Base-by-base conservation (phyloP, 2,113 vertebrate species). In the Puma concolor region DNA sequence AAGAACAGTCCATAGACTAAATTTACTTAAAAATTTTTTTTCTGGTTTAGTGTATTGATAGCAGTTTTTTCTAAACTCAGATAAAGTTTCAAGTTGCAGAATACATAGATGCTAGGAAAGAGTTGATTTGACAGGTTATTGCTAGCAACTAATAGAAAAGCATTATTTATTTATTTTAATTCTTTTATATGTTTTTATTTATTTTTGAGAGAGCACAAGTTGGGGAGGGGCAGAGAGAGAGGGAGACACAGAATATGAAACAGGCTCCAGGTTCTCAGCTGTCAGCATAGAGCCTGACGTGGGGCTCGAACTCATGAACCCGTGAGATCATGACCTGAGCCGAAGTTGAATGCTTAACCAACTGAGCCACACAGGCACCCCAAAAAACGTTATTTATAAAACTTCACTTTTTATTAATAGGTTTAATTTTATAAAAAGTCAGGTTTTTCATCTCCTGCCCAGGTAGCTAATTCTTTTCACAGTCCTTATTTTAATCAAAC, bases 391-490 rank as follows among this genome's bases (percentile, higher is more conserved):
- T 80, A 38, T 38, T 94, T 74, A 10, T 72, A 95, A 93, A 82
- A 48, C 17, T 81, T 72, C 80, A 79, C 23, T 14, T 81, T 80
- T 89, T 79, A 80, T 83, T 63, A 76, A 60, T 80, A 94, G 52
- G 23, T 71, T 92, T 95, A 81, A 64, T 88, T 90, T 84, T 93
- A 74, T 92, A 66, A 88, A 92, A 91, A 88, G 12, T 92, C 21
- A 74, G 15, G 44, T 95, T 86, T 33, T 86, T 94, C 38, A 86
- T 13, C n/a, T 66, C 38, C 60, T 88, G 54, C 19, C 17, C 17
- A 50, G 27, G 50, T 95, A 81, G 25, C 91, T 89, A n/a, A 94
- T 82, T 88, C n/a, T 94, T 93, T 41, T 91, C 63, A 86, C 41
- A 89, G 0, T 91, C 11, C 11, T 80, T 38, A 38, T 88, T 84